phyloP scores from a whole-genome alignment of 2,797 vertebrate genomes.

The Limnodromus scolopaceus region DNA sequence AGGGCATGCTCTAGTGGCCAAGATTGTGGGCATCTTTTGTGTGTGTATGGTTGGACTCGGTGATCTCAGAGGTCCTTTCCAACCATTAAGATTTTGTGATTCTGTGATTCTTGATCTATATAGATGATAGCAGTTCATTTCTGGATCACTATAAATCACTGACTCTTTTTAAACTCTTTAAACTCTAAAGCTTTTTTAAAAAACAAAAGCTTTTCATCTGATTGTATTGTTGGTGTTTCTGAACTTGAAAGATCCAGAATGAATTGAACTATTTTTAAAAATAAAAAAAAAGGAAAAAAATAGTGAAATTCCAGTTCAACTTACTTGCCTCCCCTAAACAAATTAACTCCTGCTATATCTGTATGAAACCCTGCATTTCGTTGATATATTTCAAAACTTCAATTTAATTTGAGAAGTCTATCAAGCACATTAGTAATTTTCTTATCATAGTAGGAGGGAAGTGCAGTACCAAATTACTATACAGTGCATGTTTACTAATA shows the following conservation, averaged over 20 bases:
- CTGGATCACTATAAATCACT: neutral
- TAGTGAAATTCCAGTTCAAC: neutral
- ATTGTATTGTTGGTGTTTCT: neutral
- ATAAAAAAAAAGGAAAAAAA: no score
- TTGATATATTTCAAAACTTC: neutral
- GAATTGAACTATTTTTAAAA: neutral
- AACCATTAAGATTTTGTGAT: no score
- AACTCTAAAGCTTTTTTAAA: neutral
- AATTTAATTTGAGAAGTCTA: conserved; percentile 6
- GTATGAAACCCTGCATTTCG: neutral
- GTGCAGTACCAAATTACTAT: neutral
- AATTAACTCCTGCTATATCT: neutral
- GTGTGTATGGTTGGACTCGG: no score
- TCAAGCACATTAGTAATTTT: neutral
- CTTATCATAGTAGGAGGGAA: neutral
- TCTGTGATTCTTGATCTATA: neutral
- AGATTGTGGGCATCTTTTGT: no score
- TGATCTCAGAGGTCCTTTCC: no score
- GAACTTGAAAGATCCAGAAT: neutral
- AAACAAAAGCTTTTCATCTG: neutral
- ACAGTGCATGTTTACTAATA: neutral
- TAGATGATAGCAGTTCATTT: neutral
- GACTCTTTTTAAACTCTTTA: neutral
- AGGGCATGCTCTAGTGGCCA: no score
- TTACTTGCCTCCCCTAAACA: neutral